Percentiles rank a stretch among this genome's conserved stretches.
phyloP scores from a whole-genome alignment of 2,113 vertebrate species.

The Oncorhynchus nerka region DNA sequence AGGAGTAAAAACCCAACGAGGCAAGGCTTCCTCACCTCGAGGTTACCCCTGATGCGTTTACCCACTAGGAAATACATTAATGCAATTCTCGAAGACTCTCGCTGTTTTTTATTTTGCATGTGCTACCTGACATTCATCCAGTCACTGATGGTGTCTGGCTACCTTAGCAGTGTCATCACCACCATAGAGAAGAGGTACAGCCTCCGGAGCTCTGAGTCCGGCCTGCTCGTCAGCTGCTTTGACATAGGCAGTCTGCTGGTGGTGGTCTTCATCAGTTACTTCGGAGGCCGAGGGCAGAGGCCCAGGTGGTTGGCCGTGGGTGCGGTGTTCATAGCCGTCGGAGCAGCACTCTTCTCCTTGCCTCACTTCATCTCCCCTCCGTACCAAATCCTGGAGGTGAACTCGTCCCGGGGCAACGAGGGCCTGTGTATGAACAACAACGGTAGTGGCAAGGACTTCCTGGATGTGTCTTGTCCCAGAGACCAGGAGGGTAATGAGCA shows the following conservation, averaged over 20 bases:
- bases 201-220: conserved; percentile 93
- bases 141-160: conserved; percentile 98
- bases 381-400: conserved; percentile 92
- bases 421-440: conserved; percentile 86
- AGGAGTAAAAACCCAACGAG: conserved; percentile 50
- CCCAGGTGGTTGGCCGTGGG: conserved; percentile 94
- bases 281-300: conserved; percentile 89
- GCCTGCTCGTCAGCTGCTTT: conserved; percentile 97
- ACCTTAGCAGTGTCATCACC: conserved; percentile 98
- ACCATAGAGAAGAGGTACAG: conserved; percentile 97
- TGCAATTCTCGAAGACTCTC: conserved; percentile 84
- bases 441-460: conserved; percentile 68
- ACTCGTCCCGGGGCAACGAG: conserved; percentile 82
- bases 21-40: conserved; percentile 58
- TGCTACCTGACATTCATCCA: conserved; percentile 90
- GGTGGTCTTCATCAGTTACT: conserved; percentile 98
- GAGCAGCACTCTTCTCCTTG: conserved; percentile 91
- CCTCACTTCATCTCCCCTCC: conserved; percentile 97
- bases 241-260: conserved; percentile 96
- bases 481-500: conserved; percentile 88
- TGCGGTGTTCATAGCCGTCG: conserved; percentile 87
- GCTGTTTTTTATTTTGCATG: conserved; percentile 84
- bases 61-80: conserved; percentile 75
- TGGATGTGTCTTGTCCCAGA: conserved; percentile 75
- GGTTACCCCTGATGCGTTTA: conserved; percentile 56